Base-by-base conservation (phyloP, 2,888 invertebrate genomes). In the Himalopsyche anomala region DNA sequence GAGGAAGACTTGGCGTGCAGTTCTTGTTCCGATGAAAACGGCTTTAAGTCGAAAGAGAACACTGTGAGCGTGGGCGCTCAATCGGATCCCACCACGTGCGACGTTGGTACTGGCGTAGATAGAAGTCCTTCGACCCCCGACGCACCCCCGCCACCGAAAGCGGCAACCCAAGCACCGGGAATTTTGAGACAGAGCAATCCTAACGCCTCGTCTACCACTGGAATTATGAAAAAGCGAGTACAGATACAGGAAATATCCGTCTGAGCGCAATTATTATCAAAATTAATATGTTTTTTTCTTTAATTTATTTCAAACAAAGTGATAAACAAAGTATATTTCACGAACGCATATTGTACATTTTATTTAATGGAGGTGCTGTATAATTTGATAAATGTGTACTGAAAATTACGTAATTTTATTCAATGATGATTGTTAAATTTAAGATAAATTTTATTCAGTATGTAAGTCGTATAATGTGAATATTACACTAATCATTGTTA, bases 161-260 rank as follows among this genome's bases (percentile, higher is more conserved):
- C 91, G 45, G 89, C 89, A 69, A 90, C 94, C 91, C 90, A 94
- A 90, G 89, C 94, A 90, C 92, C 93, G 4, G 95, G 95, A 4
- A 96, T 96, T 82, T 91, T 96, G 69, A 91, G 95, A 87, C 94
- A 95, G 89, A 85, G 81, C 55, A 87, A 88, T 54, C 92, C 92
- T 1, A 87, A 84, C 80, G 90, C 92, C 54, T 91, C 92, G 17
- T 95, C 95, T 6, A 95, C 96, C 0, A 96, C 96, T 11, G 95
- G 96, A 86, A 95, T 96, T 89, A 95, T 95, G 93, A 97, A 97
- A 92, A 97, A 97, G 92, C 95, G 97, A 91, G 97, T 98, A 90
- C 97, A 97, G 93, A 98, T 98, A 91, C 97, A 97, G 92, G 97
- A 98, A 92, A 98, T 98, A 93, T 97, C 97, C 88, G 97, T 97